Conservation (phyloP, 2,113 vertebrate species). For the Lates calcarifer region DNA sequence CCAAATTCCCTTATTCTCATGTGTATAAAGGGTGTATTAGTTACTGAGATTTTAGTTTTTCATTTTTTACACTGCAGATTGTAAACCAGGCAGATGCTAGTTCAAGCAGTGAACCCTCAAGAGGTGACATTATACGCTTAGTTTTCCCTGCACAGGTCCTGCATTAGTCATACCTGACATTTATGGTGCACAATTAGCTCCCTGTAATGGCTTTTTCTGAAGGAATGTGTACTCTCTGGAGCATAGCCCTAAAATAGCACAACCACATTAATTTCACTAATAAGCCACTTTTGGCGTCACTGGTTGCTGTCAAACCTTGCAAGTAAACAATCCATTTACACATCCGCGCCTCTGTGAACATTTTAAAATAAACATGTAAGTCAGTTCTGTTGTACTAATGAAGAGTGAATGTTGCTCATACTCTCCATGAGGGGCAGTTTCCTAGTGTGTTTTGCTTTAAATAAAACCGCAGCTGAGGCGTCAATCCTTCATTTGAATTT, state of each 20-base stretch:
- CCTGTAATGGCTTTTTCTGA: slow-evolving; percentile 76
- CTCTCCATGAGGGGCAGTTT: slow-evolving; percentile 15
- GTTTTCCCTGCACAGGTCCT: slow-evolving; percentile 63
- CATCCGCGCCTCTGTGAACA: slow-evolving; percentile 26
- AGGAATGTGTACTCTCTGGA: slow-evolving; percentile 69
- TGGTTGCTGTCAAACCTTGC: slow-evolving; percentile 47
- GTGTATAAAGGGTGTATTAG: slow-evolving; percentile 48
- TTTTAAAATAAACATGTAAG: slow-evolving; percentile 43
- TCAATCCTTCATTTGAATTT: slow-evolving; percentile 22
- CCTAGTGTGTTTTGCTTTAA: slow-evolving; percentile 22
- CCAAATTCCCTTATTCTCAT: background rate
- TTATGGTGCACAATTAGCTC: slow-evolving; percentile 80
- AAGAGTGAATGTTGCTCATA: slow-evolving; percentile 28
- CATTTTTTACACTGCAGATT: slow-evolving; percentile 2
- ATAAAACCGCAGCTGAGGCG: slow-evolving; percentile 12
- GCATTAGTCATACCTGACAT: slow-evolving; percentile 83
- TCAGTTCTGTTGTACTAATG: slow-evolving; percentile 42
- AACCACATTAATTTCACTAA: slow-evolving; percentile 74
- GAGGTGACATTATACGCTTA: slow-evolving; percentile 63
- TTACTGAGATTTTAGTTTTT: slow-evolving; percentile 14
- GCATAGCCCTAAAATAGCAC: slow-evolving; percentile 77
- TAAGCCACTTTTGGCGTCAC: slow-evolving; percentile 62
- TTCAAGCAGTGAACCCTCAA: slow-evolving; percentile 44
- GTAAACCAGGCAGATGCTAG: slow-evolving; percentile 13
- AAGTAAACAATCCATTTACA: slow-evolving; percentile 68